These are phyloP conservation scores for Gobionotothen gibberifrons DNA, from an alignment of 2,797 vertebrate species.

Conservation along the genomic window DNA sequence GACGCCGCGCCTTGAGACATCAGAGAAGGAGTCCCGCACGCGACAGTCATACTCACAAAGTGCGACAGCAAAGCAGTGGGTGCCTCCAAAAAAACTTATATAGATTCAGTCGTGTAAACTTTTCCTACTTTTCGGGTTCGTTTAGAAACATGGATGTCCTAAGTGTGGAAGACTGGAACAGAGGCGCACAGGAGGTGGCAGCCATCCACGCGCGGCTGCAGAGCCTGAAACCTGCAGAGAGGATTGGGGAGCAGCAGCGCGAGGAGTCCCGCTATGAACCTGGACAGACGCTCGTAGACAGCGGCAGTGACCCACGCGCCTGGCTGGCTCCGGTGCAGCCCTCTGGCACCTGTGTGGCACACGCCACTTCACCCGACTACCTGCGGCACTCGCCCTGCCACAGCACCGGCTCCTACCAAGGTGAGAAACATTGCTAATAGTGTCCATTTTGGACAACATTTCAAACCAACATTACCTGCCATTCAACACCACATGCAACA, in stretches of 20 bases:
- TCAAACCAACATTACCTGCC: neutral
- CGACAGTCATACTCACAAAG: conserved; percentile 80
- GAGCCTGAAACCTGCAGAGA: conserved; percentile 61
- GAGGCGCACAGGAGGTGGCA: conserved; percentile 63
- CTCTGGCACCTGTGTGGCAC: conserved; percentile 86
- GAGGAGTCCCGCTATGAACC: conserved; percentile 76
- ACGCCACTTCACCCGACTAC: conserved; percentile 85
- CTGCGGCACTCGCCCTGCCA: conserved; percentile 86
- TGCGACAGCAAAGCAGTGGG: conserved; percentile 62
- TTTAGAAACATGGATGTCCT: conserved; percentile 76
- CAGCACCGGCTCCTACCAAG: conserved; percentile 76
- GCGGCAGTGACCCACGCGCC: conserved; percentile 88
- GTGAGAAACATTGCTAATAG: conserved; percentile 50
- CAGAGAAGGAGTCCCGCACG: conserved; percentile 90
- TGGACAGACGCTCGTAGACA: conserved; percentile 85
- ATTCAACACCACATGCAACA: neutral
- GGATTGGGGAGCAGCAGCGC: conserved; percentile 65
- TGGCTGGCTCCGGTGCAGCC: conserved; percentile 90
- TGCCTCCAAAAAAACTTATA: conserved; percentile 42
- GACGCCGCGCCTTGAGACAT: conserved; percentile 89
- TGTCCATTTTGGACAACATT: neutral
- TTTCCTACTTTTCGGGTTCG: conserved; percentile 12
- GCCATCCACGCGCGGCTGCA: conserved; percentile 36
- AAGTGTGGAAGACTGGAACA: conserved; percentile 78
- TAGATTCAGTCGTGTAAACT: conserved; percentile 11